Percentiles rank a stretch among this genome's conserved stretches.
Conservation (phyloP, 2,888 invertebrate genomes). For the Caenorhabditis macrosperma region DNA sequence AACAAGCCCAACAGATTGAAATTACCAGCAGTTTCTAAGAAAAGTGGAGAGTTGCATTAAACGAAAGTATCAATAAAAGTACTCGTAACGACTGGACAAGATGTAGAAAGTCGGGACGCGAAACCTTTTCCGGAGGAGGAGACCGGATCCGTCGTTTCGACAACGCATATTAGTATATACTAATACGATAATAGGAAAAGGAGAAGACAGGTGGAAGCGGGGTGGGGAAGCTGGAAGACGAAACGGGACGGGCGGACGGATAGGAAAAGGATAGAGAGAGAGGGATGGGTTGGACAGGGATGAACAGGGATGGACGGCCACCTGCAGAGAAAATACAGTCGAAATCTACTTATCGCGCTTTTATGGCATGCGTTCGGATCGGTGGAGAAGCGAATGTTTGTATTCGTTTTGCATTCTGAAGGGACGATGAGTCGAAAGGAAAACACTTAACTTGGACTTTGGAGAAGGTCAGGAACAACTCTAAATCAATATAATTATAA, state of each 20-base stretch:
- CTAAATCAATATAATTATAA: constrained; percentile 21
- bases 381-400: not conserved
- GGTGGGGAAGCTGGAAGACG: constrained; percentile 6
- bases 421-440: not conserved
- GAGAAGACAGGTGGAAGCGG: constrained; percentile 2
- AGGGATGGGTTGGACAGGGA: not conserved
- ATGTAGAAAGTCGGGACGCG: not conserved
- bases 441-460: not conserved
- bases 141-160: not conserved
- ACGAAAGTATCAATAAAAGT: not conserved
- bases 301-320: constrained; percentile 9
- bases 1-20: no score
- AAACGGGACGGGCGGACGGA: constrained; percentile 1
- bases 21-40: not conserved
- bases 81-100: not conserved
- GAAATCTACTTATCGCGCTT: constrained; percentile 44
- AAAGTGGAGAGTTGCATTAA: not conserved
- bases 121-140: constrained; percentile 16
- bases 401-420: not conserved
- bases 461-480: not conserved
- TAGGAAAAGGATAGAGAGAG: not conserved
- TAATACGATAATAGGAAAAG: constrained; percentile 35
- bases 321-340: constrained; percentile 33
- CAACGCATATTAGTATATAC: constrained; percentile 38
- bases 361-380: constrained; percentile 35